Evolutionary conservation across 1,140 invertebrate genomes (phyloP).

Genomic region (Chionoecetes opilio): DNA sequence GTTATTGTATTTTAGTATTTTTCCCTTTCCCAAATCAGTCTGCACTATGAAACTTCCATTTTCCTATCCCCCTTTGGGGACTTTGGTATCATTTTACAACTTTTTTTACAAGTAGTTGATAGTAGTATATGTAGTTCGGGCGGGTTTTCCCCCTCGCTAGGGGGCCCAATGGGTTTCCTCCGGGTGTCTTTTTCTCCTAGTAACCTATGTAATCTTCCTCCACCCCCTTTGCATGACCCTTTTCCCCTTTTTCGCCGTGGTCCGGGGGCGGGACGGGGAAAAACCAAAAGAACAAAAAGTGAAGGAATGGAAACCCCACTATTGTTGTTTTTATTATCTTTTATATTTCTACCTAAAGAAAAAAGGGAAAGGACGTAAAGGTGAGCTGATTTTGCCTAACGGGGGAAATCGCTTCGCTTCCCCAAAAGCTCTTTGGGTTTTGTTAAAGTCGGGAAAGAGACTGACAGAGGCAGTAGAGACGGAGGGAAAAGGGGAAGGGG

Average conservation of each 20-base stretch:
- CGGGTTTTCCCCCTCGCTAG: too few species aligned
- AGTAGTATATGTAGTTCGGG: too few species aligned
- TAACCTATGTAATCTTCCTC: too few species aligned
- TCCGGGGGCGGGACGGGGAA: neutral
- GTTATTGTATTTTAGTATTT: too few species aligned
- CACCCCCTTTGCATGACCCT: neutral
- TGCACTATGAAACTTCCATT: too few species aligned
- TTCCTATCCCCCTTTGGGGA: too few species aligned
- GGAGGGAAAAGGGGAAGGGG: neutral
- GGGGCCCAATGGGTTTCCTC: too few species aligned
- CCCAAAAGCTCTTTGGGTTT: neutral
- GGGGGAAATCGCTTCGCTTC: slow-evolving; percentile 1
- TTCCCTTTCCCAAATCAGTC: too few species aligned
- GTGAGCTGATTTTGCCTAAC: slow-evolving; percentile 12
- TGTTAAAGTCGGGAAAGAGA: neutral
- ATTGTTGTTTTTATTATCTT: neutral
- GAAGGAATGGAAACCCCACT: neutral
- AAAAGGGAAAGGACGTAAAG: neutral
- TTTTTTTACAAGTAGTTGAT: too few species aligned
- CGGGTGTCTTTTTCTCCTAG: too few species aligned
- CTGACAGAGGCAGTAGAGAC: neutral
- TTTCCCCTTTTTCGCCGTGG: neutral
- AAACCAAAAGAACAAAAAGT: neutral
- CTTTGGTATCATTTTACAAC: too few species aligned
- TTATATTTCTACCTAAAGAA: neutral